Base-by-base conservation (phyloP, 2,888 invertebrate genomes). In the Amphipoea oculea region DNA sequence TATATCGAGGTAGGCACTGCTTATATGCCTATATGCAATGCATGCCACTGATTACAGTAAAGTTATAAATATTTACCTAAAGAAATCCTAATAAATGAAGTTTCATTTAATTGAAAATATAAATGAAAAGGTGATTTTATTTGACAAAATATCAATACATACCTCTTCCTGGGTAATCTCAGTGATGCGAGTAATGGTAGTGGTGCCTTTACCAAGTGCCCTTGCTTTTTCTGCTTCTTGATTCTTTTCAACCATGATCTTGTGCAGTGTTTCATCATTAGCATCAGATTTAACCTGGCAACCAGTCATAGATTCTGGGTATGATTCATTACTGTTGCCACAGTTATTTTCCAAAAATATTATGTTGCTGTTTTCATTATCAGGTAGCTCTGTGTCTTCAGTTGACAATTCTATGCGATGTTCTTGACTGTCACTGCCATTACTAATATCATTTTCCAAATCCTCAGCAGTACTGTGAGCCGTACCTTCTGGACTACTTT, bases 301-400 rank as follows among this genome's bases (percentile, higher is more conserved):
- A 82, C 89, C 90, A 51, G 88, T 86, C 72, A 84, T 77, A 69
- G 91, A 90, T n/a, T 92, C 91, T 69, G 89, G 71, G 83, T 86
- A 89, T 57, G 91, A 92, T 73, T 92, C 92, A 90, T 92, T 91
- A 83, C 91, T 93, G 87, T 92, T 92, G 60, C 81, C 88, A 88
- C 90, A 89, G 63, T 92, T 85, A 84, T 89, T 91, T 77, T 90
- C 89, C 78, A 86, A 66, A 80, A 81, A 86, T 51, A 68, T 81
- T 80, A 85, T 81, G 86, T 86, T 87, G 78, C 85, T 90, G 79
- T 87, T 86, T 86, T 90, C 89, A 78, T 89, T 76, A 75, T 86
- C 81, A 82, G 77, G 54, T 48, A 82, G 17, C 42, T 72, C 83
- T 69, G 86, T 45, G 66, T 82, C 84, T 40, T 82, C 82, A 51